Evolutionary conservation across 2,797 vertebrate genomes (phyloP).

Genomic region (Gymnodraco acuticeps): DNA sequence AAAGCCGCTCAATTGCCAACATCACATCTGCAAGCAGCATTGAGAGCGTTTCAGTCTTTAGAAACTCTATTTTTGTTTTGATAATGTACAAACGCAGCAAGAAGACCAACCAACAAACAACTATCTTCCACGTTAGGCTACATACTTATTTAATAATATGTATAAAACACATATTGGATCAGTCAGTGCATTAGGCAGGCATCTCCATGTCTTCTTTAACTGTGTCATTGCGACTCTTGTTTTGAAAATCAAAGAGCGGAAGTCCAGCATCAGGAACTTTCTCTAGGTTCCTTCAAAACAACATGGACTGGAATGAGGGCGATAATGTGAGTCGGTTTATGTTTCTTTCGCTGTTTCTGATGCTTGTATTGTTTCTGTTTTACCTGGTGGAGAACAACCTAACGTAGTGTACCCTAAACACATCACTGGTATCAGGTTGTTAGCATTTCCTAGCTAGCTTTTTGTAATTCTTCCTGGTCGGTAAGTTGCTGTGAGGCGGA

Average conservation of each 20-base stretch:
- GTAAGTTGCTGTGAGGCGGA: constrained; percentile 33
- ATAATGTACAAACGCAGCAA: too few relatives aligned
- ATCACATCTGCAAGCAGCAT: too few relatives aligned
- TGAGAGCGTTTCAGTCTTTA: too few relatives aligned
- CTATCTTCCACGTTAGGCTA: too few relatives aligned
- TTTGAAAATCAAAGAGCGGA: constrained; percentile 48
- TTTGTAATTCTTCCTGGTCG: neutral
- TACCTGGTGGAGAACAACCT: rapidly evolving
- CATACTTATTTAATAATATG: too few relatives aligned
- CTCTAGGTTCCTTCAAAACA: constrained; percentile 49
- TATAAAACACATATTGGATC: too few relatives aligned
- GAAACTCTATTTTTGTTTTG: too few relatives aligned
- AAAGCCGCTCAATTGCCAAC: too few relatives aligned
- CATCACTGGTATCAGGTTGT: neutral
- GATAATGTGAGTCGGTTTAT: constrained; percentile 52
- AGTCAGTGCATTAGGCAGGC: too few relatives aligned
- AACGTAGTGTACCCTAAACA: too few relatives aligned
- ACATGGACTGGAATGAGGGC: constrained; percentile 75
- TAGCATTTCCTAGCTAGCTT: constrained; percentile 37
- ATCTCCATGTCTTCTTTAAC: neutral
- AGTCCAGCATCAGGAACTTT: constrained; percentile 56
- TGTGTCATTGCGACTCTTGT: constrained; percentile 23
- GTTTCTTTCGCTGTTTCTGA: neutral
- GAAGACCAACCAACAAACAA: too few relatives aligned
- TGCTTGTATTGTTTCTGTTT: rapidly evolving